Evolutionary conservation across 2,113 vertebrate species (phyloP), one percentile per base, ranked within the genome.

Genomic region (Alaudala cheleensis): DNA sequence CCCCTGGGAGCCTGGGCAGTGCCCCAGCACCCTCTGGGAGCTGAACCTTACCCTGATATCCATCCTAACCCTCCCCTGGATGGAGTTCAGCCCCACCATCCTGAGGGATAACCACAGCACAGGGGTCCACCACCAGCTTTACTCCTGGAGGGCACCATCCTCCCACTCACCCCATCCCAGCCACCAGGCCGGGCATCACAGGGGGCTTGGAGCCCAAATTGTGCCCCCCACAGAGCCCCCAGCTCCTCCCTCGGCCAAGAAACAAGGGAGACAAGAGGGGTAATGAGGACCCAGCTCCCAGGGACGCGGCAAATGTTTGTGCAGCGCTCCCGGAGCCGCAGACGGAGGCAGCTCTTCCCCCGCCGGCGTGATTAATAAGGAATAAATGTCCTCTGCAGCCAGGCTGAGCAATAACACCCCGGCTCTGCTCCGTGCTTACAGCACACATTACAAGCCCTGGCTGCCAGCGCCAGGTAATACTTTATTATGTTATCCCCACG

Each of bases 101-200:
- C 70, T 4, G 11, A 5, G 26, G 9, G 6, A 64, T 0, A 67
- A 28, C 28, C 7, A 3, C 51, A 51, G 37, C 14, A 10, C 0
- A 0, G 17, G 26, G 6, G 0, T 14, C 11, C 8, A n/a, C 37
- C n/a, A 29, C 14, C 17, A 60, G 12, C 83, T 71, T 50, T 71
- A 28, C 45, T 85, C 74, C 34, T 15, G n/a, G 15, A 37, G 29
- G 28, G 4, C 31, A 86, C 31, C 70, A 2, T 22, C 65, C 73
- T 84, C 60, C 60, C 14, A 40, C 34, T 50, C 67, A 10, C 34
- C 51, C 56, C 19, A 7, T 45, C 47, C 45, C 50, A 40, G 25
- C 42, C 0, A 0, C 53, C 6, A 0, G 6, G 39, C 25, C 0
- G 0, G 42, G 12, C 45, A 57, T 16, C 86, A 29, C 9, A 0